Base-by-base conservation (phyloP, 2,888 invertebrate genomes). In the Pollenia amentaria region DNA sequence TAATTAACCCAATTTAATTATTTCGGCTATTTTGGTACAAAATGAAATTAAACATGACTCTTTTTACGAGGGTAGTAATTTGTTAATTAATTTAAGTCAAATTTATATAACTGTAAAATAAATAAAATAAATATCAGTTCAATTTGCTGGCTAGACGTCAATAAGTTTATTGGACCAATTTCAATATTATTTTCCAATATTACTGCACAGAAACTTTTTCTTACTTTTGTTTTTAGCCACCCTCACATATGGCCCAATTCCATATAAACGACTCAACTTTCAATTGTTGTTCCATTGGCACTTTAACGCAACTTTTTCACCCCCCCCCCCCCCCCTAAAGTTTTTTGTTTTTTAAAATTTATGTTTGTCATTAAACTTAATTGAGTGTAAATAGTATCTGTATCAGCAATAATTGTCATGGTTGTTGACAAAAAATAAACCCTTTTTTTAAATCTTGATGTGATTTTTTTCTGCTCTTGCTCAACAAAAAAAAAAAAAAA, bases 281-380 rank as follows among this genome's bases (percentile, higher is more conserved):
- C 42, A 82, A 67, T 82, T 75, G 67, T 67, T 75, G 75, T 69
- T 75, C 57, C 67, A 81, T 82, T 82, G 75, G 75, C 75, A 82
- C 57, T 81, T 75, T 75, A 57, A 75, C 48, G 69, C 75, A 60
- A 53, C 29, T 40, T 65, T 85, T 78, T 55, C n/a, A n/a, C n/a
- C n/a, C n/a, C n/a, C n/a, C n/a, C n/a, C n/a, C n/a, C n/a, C 40
- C 46, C 42, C 51, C 38, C n/a, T 16, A 38, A 40, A 80, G 40
- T n/a, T 64, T 86, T 79, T 75, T 51, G 73, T 60, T 67, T 70
- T 69, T 84, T 78, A 44, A 81, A 87, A 87, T 87, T 87, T 84
- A 87, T 87, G 87, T 87, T 72, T 77, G 53, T 81, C 87, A 76
- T 87, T 81, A 87, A 87, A 87, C 84, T 87, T 87, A 87, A 84